A percentile compares a stretch with the other conserved stretches of the same genome.
These are phyloP conservation scores for Nettapus auritus DNA, from an alignment of 2,113 vertebrate genomes.

Conservation along the genomic window DNA sequence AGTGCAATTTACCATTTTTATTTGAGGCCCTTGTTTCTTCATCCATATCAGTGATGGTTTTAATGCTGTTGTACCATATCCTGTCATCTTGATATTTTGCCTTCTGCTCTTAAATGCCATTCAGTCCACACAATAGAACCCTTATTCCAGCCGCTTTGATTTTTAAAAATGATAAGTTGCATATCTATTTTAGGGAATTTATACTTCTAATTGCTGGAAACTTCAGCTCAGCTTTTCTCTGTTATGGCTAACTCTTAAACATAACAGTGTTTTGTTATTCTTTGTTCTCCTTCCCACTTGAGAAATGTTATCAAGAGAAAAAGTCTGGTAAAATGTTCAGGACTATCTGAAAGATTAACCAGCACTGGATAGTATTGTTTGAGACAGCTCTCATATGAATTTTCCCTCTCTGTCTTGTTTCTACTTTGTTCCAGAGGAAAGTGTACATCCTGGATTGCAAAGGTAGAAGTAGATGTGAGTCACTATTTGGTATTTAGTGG, in stretches of 20 bases:
- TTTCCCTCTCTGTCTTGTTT: conserved; percentile 15
- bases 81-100: not conserved
- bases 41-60: not conserved
- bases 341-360: not conserved
- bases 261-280: conserved; percentile 46
- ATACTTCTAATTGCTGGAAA: conserved; percentile 47
- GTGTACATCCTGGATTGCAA: not conserved
- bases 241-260: conserved; percentile 39
- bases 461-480: not conserved
- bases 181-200: conserved; percentile 10
- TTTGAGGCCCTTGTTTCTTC: not conserved
- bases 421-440: conserved; percentile 2
- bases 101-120: not conserved
- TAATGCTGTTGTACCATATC: not conserved
- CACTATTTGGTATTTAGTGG: not conserved
- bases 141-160: not conserved
- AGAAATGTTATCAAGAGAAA: conserved; percentile 55
- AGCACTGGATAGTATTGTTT: not conserved
- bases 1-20: not conserved
- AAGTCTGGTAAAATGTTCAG: conserved; percentile 34
- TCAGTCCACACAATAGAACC: not conserved
- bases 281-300: conserved; percentile 18
- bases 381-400: not conserved
- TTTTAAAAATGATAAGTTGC: not conserved
- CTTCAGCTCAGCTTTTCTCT: conserved; percentile 48